phyloP scores from a whole-genome alignment of 2,888 invertebrate species.

The Drosophila pullipes region DNA sequence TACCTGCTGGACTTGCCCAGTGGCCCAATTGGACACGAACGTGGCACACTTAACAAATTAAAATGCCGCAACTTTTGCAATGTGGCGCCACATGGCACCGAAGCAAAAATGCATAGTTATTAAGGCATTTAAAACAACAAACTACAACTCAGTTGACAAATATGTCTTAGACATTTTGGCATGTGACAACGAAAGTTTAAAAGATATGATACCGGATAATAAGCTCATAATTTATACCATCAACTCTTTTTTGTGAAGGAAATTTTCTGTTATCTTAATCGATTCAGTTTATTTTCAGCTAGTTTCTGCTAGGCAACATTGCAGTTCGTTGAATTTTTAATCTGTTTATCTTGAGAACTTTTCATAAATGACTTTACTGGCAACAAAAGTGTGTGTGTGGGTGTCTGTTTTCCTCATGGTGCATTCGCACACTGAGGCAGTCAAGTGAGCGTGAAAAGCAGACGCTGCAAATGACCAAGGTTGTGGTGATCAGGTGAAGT shows the following conservation, averaged over 20 bases:
- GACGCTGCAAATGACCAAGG: slow-evolving; percentile 40
- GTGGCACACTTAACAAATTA: slow-evolving; percentile 76
- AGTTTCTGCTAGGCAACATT: not conserved
- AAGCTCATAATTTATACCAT: not conserved
- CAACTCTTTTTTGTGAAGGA: not conserved
- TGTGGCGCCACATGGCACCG: not conserved
- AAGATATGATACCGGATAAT: not conserved
- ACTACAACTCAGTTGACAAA: not conserved
- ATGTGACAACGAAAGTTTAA: not conserved
- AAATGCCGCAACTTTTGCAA: slow-evolving; percentile 61
- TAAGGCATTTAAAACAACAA: not conserved
- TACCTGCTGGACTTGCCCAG: slow-evolving; percentile 20
- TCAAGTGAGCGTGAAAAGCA: slow-evolving; percentile 59
- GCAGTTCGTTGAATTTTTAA: slow-evolving; percentile 2
- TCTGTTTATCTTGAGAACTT: slow-evolving; percentile 3
- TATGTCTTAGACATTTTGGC: not conserved
- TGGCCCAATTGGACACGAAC: slow-evolving; percentile 32
- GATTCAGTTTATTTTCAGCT: not conserved
- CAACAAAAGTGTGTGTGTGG: not conserved
- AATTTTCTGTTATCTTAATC: not conserved
- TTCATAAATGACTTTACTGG: slow-evolving; percentile 5
- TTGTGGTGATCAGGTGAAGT: slow-evolving; percentile 14
- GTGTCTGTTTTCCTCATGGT: not conserved
- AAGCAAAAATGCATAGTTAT: not conserved
- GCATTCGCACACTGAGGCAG: slow-evolving; percentile 32